phyloP scores from a whole-genome alignment of 2,888 invertebrate species.

The Chymomyza amoena region DNA sequence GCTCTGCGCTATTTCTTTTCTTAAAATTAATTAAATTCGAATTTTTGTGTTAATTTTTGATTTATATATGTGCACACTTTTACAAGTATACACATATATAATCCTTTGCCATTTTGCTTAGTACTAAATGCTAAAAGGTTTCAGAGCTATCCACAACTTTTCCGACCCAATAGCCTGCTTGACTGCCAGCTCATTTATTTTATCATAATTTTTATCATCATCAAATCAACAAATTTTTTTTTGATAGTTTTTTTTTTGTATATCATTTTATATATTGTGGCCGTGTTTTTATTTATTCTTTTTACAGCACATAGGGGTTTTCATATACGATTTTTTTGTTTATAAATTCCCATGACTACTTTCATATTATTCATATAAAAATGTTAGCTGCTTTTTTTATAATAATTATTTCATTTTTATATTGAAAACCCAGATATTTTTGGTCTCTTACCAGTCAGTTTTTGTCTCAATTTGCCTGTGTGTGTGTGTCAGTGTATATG shows the following conservation, averaged over 20 bases:
- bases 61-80: conserved; percentile 27
- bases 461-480: conserved; percentile 65
- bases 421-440: conserved; percentile 79
- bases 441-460: conserved; percentile 78
- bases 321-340: conserved; percentile 35
- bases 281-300: conserved; percentile 42
- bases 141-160: conserved; percentile 44
- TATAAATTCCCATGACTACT: conserved; percentile 75
- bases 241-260: conserved; percentile 43
- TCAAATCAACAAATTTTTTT: conserved; percentile 61
- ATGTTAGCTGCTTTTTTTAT: conserved; percentile 55
- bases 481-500: conserved; percentile 35
- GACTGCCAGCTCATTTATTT: conserved; percentile 41
- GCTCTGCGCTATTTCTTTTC: conserved; percentile 49
- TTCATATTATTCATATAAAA: conserved; percentile 61
- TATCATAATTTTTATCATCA: conserved; percentile 24
- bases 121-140: conserved; percentile 67
- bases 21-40: conserved; percentile 78
- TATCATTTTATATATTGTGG: conserved; percentile 29
- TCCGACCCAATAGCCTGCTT: conserved; percentile 9
- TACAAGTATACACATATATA: conserved; percentile 41
- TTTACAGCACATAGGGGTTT: conserved; percentile 49
- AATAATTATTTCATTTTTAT: conserved; percentile 45
- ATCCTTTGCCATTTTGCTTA: conserved; percentile 57
- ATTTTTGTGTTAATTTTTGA: conserved; percentile 76